Base-by-base conservation (phyloP, 2,113 vertebrate species). In the Gymnogyps californianus region DNA sequence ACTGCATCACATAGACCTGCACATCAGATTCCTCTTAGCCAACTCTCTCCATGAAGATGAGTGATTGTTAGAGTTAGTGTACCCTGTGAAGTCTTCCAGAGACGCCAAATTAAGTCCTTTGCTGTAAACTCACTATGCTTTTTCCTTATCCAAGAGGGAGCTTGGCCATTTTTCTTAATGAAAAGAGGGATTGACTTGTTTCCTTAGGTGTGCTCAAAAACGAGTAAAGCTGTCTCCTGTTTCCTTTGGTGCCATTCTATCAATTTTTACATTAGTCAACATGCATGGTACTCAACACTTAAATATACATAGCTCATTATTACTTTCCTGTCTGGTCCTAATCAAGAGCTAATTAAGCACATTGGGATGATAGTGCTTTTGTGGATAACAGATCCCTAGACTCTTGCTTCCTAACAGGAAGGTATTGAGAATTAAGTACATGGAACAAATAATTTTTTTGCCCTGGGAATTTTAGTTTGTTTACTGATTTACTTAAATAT, bases 401-500 rank as follows among this genome's bases (percentile, higher is more conserved):
- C 64, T 80, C 42, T 65, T 92, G 34, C 82, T 76, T 76, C 14
- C 51, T 78, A 83, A 70, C 29, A 74, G 59, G 64, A 70, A 51
- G 24, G 5, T 89, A 46, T n/a, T 95, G 62, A 92, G 57, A 85
- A 88, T 47, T 65, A 95, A 83, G 29, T 79, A 46, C 28, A 14
- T 66, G 42, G 95, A 95, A 87, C 7, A 62, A 84, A 44, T 70
- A 11, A 6, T 31, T 40, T 26, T 58, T 71, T 22, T 24, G 17
- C 28, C 14, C 13, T 7, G 57, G 32, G 57, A 78, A 55, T 70
- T 61, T 72, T 38, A 36, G 49, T 91, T 93, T 87, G 34, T 80
- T 76, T 79, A 91, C 90, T 94, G 15, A 62, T 95, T 95, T 95
- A 20, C 59, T 74, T 92, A 82, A 83, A 79, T 92, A 88, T 52